Evolutionary conservation across 2,113 vertebrate genomes (phyloP).

Genomic region (Tenrec ecaudatus): DNA sequence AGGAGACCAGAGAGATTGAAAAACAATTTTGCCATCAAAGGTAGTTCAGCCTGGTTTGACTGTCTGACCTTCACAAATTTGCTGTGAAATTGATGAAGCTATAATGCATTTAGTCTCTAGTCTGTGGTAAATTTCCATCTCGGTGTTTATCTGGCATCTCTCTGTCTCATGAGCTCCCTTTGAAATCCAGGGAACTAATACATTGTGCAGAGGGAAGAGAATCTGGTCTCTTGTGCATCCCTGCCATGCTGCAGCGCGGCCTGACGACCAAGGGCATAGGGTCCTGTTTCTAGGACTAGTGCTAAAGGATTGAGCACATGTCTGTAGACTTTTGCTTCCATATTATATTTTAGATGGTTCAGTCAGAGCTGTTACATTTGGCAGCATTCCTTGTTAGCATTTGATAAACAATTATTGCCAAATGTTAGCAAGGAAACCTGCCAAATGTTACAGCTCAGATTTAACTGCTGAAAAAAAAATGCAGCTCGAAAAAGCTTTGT

Average conservation of each 20-base stretch:
- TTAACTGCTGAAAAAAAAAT: constrained; percentile 77
- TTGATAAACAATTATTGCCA: constrained; percentile 86
- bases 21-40: not conserved
- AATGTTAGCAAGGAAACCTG: constrained; percentile 84
- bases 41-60: not conserved
- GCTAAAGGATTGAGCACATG: constrained; percentile 75
- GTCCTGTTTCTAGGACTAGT: constrained; percentile 74
- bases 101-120: constrained; percentile 1
- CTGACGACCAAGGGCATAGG: constrained; percentile 52
- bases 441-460: constrained; percentile 83
- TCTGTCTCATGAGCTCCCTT: not conserved
- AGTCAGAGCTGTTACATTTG: constrained; percentile 81
- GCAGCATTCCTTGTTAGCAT: constrained; percentile 84
- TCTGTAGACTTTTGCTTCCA: constrained; percentile 73
- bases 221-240: constrained; percentile 35
- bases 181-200: not conserved
- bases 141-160: constrained; percentile 15
- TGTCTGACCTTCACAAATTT: constrained; percentile 31
- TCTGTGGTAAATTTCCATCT: constrained; percentile 42
- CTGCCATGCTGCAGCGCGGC: constrained; percentile 46
- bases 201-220: constrained; percentile 29
- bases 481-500: constrained; percentile 72
- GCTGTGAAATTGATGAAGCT: constrained; percentile 45
- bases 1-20: not conserved
- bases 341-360: constrained; percentile 79